Evolutionary conservation across 2,797 vertebrate genomes (phyloP).

Genomic region (Sebastes minor): DNA sequence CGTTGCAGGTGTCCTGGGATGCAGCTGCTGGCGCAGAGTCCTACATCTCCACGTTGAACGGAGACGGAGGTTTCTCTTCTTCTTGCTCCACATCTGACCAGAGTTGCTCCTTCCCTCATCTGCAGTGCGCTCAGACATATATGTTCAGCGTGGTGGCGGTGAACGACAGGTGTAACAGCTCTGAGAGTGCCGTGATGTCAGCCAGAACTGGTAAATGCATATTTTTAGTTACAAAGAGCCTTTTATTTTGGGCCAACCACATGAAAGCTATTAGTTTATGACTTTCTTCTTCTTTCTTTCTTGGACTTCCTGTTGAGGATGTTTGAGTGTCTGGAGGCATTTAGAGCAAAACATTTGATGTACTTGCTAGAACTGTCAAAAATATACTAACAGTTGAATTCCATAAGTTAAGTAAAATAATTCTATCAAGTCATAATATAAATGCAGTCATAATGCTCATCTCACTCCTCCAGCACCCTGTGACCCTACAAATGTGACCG

Average conservation of each 20-base stretch:
- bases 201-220: conserved; percentile 66
- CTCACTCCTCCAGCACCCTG: conserved; percentile 73
- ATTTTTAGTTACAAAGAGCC: background rate
- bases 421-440: background rate
- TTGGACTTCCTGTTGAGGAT: background rate
- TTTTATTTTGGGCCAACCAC: background rate
- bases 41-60: conserved; percentile 64
- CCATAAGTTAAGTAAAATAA: background rate
- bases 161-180: conserved; percentile 73
- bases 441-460: background rate
- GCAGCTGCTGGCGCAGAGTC: conserved; percentile 53
- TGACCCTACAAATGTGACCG: conserved; percentile 63
- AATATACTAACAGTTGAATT: background rate
- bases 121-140: conserved; percentile 77
- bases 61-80: conserved; percentile 28
- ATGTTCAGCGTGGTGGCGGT: conserved; percentile 58
- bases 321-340: background rate
- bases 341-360: background rate
- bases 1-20: conserved; percentile 69
- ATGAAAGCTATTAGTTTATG: background rate
- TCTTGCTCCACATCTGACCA: conserved; percentile 32
- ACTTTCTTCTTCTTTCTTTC: background rate
- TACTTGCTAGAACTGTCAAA: background rate
- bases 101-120: conserved; percentile 57
- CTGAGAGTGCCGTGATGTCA: conserved; percentile 30